Percentiles rank a stretch among this genome's conserved stretches.
Conservation (phyloP, 2,888 invertebrate genomes). For the Aphodius granarius region DNA sequence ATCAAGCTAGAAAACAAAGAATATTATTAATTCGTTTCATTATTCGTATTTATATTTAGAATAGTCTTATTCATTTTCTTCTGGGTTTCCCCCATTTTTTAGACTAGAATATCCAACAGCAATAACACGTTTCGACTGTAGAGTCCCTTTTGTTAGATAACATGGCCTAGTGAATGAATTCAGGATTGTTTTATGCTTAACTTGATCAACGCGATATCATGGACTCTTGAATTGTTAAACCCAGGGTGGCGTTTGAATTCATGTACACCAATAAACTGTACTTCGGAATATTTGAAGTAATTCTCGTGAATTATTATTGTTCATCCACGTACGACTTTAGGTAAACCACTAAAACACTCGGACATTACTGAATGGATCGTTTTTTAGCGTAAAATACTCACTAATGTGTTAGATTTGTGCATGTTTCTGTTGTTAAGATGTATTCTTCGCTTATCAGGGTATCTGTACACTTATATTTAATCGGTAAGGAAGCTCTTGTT, state of each 20-base stretch:
- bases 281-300: constrained; percentile 16
- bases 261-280: constrained; percentile 10
- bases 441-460: constrained; percentile 61
- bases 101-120: constrained; percentile 22
- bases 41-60: constrained; percentile 14
- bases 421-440: constrained; percentile 68
- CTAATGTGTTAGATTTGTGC: constrained; percentile 41
- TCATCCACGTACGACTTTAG: constrained; percentile 53
- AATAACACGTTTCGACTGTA: background rate
- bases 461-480: constrained; percentile 61
- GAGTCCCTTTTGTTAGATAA: background rate
- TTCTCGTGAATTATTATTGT: constrained; percentile 31
- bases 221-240: constrained; percentile 41
- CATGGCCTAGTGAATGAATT: constrained; percentile 19
- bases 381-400: constrained; percentile 19
- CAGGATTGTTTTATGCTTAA: background rate
- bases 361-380: too few species aligned
- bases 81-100: background rate
- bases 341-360: constrained; percentile 41
- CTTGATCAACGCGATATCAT: background rate
- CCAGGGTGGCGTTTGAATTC: constrained; percentile 39
- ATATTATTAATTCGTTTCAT: background rate
- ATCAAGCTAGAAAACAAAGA: constrained; percentile 55
- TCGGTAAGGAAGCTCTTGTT: constrained; percentile 37
- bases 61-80: background rate